Conservation (phyloP, 2,888 invertebrate genomes). For the Theretra japonica region DNA sequence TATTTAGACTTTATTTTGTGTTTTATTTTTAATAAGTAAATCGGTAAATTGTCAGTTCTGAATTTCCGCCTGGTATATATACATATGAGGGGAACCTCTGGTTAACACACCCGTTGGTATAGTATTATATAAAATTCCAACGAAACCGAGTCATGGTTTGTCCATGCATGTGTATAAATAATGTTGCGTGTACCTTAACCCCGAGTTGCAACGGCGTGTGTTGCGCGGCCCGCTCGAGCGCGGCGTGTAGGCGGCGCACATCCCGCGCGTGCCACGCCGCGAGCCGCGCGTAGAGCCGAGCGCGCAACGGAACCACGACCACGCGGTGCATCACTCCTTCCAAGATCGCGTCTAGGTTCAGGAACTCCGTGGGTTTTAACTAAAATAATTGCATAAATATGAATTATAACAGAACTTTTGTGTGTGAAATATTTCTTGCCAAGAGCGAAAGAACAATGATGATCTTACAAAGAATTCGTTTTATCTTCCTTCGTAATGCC, state of each 20-base stretch:
- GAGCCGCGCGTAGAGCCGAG: constrained; percentile 92
- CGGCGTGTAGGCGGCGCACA: constrained; percentile 89
- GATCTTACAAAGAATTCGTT: too few relatives aligned
- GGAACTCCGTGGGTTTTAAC: constrained; percentile 94
- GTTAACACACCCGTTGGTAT: too few relatives aligned
- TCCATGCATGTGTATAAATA: background rate
- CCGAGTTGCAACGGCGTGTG: constrained; percentile 88
- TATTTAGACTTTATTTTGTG: background rate
- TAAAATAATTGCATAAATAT: constrained; percentile 56
- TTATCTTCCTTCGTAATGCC: too few relatives aligned
- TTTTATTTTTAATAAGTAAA: too few relatives aligned
- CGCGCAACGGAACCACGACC: constrained; percentile 93
- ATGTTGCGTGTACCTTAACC: constrained; percentile 82
- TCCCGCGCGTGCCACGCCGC: constrained; percentile 95
- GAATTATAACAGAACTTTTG: too few relatives aligned
- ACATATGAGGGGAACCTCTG: too few relatives aligned
- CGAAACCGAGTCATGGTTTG: too few relatives aligned
- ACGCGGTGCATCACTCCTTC: constrained; percentile 97
- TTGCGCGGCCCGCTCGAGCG: constrained; percentile 88
- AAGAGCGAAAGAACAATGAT: too few relatives aligned
- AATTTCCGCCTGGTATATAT: too few relatives aligned
- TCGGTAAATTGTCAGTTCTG: too few relatives aligned
- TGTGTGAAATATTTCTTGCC: too few relatives aligned
- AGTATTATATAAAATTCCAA: background rate
- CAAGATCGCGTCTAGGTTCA: constrained; percentile 97